Conservation (phyloP, 1,140 invertebrate species). For the Atta cephalotes region DNA sequence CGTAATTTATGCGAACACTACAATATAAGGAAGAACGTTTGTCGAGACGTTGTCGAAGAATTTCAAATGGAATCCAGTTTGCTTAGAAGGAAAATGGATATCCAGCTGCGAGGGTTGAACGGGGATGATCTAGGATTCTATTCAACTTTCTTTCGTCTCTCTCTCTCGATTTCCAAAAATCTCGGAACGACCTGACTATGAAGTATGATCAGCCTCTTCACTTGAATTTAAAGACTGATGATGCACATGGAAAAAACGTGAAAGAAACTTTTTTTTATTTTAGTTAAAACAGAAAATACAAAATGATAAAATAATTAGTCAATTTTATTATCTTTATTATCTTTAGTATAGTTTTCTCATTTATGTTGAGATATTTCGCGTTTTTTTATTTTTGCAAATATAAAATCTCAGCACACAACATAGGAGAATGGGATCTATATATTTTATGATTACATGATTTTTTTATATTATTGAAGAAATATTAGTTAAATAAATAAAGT, state of each 20-base stretch:
- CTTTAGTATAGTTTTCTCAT: background rate
- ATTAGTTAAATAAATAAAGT: constrained; percentile 8
- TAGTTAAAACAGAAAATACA: background rate
- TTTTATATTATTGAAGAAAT: background rate
- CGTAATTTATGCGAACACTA: background rate
- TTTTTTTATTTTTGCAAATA: background rate
- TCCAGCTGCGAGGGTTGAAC: constrained; percentile 81
- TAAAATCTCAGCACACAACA: background rate
- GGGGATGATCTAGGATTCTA: constrained; percentile 77
- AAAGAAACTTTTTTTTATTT: background rate
- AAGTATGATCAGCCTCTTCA: constrained; percentile 22
- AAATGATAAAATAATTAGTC: constrained; percentile 16
- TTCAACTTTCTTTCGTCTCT: constrained; percentile 69
- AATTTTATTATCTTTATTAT: background rate
- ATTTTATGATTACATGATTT: background rate
- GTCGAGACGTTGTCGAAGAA: constrained; percentile 72
- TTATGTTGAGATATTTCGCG: background rate
- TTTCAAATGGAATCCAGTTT: constrained; percentile 72
- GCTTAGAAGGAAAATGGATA: constrained; percentile 74
- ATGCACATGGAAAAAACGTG: background rate
- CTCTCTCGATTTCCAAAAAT: constrained; percentile 74
- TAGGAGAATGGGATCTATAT: background rate
- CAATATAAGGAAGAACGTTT: constrained; percentile 52
- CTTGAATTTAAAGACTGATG: background rate
- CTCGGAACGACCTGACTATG: constrained; percentile 61